These are phyloP conservation scores for Meteorus sp. DNA, from an alignment of 1,140 invertebrate genomes.

Conservation along the genomic window DNA sequence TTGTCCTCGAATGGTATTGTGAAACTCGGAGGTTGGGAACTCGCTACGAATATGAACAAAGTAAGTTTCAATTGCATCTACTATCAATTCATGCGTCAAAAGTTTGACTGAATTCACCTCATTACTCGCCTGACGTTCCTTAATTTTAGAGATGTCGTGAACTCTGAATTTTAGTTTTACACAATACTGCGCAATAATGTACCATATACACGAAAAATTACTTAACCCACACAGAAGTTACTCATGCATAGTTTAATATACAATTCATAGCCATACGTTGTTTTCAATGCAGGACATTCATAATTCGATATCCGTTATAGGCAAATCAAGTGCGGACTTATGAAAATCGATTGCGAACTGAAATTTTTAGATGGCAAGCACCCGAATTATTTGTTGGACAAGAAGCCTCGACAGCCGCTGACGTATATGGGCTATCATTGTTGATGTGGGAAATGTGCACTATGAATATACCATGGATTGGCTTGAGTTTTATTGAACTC, in stretches of 20 bases:
- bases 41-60: slow-evolving; percentile 31
- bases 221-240: too few relatives aligned
- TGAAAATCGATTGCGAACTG: slow-evolving; percentile 38
- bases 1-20: slow-evolving; percentile 37
- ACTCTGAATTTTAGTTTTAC: too few relatives aligned
- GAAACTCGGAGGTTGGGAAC: slow-evolving; percentile 49
- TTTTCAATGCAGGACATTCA: slow-evolving; percentile 32
- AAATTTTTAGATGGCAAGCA: slow-evolving; percentile 44
- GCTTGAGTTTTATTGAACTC: slow-evolving; percentile 34
- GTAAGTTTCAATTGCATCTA: slow-evolving; percentile 32
- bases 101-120: too few relatives aligned
- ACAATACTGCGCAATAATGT: too few relatives aligned
- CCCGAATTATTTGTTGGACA: slow-evolving; percentile 37
- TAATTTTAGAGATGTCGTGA: too few relatives aligned
- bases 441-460: slow-evolving; percentile 51
- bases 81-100: neutral
- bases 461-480: slow-evolving; percentile 39
- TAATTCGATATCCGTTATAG: too few relatives aligned
- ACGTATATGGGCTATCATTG: slow-evolving; percentile 42
- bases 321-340: slow-evolving; percentile 27
- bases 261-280: slow-evolving; percentile 8
- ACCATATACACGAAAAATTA: too few relatives aligned
- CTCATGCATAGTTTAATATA: too few relatives aligned
- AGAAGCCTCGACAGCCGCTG: slow-evolving; percentile 31
- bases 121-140: too few relatives aligned